Conservation (phyloP, 2,797 vertebrate genomes). For the Nyctalus aviator region DNA sequence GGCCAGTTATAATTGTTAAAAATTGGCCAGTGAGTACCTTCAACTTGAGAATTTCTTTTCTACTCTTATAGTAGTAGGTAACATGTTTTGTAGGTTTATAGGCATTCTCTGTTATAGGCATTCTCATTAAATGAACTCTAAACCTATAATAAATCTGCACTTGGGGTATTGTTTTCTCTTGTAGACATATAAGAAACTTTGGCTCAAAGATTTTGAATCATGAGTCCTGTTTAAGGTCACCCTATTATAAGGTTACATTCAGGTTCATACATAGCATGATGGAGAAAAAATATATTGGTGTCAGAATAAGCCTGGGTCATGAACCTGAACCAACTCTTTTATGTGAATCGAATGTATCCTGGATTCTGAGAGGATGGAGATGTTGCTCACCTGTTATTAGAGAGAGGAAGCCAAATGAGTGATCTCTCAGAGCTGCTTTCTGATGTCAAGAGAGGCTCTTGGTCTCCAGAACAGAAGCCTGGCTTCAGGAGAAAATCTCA, state of each 20-base stretch:
- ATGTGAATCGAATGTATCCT: fast-evolving
- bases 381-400: neutral
- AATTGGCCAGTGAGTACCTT: neutral
- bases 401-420: neutral
- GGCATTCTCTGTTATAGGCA: neutral
- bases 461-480: neutral
- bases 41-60: neutral
- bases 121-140: neutral
- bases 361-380: neutral
- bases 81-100: neutral
- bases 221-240: neutral
- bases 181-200: neutral
- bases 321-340: fast-evolving
- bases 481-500: neutral
- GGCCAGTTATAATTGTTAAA: neutral
- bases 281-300: too few species aligned
- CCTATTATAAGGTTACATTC: neutral
- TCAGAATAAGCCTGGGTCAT: too few species aligned
- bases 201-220: neutral
- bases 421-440: neutral
- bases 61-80: neutral
- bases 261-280: too few species aligned
- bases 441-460: neutral
- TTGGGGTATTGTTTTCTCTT: neutral
- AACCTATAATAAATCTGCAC: neutral